Percentiles rank a stretch among this genome's conserved stretches.
Conservation (phyloP, 1,140 invertebrate species). For the Panagrolaimus sp. region DNA sequence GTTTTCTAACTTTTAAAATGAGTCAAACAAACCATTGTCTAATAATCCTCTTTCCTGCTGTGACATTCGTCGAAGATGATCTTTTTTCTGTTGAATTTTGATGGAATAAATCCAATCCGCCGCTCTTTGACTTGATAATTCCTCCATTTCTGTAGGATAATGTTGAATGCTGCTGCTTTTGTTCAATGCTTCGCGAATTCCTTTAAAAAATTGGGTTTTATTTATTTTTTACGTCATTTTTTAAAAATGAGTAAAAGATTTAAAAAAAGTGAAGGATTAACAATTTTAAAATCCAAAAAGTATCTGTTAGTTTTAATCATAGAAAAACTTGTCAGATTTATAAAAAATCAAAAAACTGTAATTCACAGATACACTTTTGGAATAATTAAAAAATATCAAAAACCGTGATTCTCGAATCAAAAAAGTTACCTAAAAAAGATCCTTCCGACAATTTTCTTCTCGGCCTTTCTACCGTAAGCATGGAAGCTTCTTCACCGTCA, state of each 20-base stretch:
- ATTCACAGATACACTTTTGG: not conserved
- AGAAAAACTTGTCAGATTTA: not conserved
- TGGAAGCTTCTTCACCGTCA: not conserved
- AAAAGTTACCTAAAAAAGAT: constrained; percentile 14
- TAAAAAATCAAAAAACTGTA: not conserved
- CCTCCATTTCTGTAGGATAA: not conserved
- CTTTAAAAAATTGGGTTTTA: not conserved
- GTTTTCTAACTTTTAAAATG: no score
- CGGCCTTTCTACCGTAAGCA: not conserved
- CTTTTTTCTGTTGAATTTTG: not conserved
- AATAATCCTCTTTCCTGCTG: not conserved
- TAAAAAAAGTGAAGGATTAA: not conserved
- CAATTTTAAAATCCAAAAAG: not conserved
- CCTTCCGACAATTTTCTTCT: constrained; percentile 7
- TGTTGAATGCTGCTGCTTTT: not conserved
- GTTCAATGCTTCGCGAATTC: not conserved
- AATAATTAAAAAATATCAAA: not conserved
- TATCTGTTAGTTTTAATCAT: not conserved
- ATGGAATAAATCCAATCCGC: constrained; percentile 15
- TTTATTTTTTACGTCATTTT: not conserved
- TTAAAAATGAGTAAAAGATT: not conserved
- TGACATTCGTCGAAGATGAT: not conserved
- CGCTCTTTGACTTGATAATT: constrained; percentile 12
- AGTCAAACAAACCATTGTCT: no score
- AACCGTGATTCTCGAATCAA: not conserved